These are phyloP conservation scores for Arctocebus calabarensis DNA, from an alignment of 2,797 vertebrate species.

Conservation along the genomic window DNA sequence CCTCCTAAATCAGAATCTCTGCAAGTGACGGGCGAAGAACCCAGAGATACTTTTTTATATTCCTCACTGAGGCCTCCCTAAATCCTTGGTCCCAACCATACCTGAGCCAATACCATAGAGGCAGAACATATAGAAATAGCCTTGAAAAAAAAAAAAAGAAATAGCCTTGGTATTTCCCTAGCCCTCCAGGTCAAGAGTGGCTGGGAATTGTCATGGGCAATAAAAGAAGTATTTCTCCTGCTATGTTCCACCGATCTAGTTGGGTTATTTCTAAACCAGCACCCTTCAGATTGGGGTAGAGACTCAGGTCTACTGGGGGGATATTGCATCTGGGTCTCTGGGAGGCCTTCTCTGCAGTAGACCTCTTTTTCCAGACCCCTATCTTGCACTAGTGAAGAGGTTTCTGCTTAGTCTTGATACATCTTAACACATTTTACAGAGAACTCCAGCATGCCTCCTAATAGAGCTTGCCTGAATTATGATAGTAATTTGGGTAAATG, in stretches of 20 bases:
- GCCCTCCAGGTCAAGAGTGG: neutral
- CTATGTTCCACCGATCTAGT: neutral
- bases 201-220: neutral
- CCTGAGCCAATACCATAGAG: neutral
- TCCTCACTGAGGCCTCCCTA: rapidly evolving
- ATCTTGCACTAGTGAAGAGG: neutral
- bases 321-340: neutral
- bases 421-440: conserved; percentile 51
- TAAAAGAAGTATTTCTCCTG: neutral
- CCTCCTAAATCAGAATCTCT: neutral
- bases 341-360: neutral
- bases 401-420: conserved; percentile 42
- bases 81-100: neutral
- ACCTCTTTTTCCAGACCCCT: neutral
- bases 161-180: neutral
- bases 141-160: neutral
- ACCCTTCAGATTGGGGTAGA: neutral
- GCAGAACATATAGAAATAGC: neutral
- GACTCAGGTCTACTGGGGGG: neutral
- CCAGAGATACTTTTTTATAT: neutral
- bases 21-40: neutral
- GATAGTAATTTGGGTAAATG: conserved; percentile 76
- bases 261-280: neutral
- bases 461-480: conserved; percentile 76
- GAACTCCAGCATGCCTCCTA: conserved; percentile 55